These are phyloP conservation scores for Leucoraja erinaceus DNA, from an alignment of 2,113 vertebrate species.

Conservation along the genomic window DNA sequence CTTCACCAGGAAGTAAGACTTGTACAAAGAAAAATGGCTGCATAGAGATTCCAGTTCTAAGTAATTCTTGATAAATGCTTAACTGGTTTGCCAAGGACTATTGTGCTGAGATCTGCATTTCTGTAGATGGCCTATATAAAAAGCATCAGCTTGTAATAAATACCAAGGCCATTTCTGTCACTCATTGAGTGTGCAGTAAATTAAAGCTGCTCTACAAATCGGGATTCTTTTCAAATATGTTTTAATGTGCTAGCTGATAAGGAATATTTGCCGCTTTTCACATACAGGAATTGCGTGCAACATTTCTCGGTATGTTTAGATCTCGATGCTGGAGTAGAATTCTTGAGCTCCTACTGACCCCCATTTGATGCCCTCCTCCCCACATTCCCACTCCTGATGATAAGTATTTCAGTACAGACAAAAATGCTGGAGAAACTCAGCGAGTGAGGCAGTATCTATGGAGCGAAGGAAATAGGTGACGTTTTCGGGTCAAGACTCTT, in stretches of 20 bases:
- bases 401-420: neutral
- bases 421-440: too few species aligned
- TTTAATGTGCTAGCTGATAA: neutral
- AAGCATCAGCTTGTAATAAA: neutral
- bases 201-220: neutral
- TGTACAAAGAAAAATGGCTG: neutral
- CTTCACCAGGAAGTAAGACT: conserved; percentile 1
- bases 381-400: neutral
- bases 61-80: neutral
- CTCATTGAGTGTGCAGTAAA: neutral
- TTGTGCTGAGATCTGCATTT: neutral
- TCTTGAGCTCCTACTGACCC: neutral
- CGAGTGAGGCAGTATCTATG: too few species aligned
- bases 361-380: too few species aligned
- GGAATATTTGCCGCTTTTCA: neutral
- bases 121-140: neutral
- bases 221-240: conserved; percentile 13
- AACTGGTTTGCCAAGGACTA: neutral
- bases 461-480: too few species aligned
- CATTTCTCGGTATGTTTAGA: neutral
- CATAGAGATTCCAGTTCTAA: neutral
- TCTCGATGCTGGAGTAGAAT: neutral
- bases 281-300: neutral
- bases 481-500: too few species aligned
- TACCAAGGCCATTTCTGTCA: neutral